A percentile compares a stretch with the other conserved stretches of the same genome.
These are phyloP conservation scores for Papilio xuthus DNA, from an alignment of 1,140 invertebrate species.

Conservation along the genomic window DNA sequence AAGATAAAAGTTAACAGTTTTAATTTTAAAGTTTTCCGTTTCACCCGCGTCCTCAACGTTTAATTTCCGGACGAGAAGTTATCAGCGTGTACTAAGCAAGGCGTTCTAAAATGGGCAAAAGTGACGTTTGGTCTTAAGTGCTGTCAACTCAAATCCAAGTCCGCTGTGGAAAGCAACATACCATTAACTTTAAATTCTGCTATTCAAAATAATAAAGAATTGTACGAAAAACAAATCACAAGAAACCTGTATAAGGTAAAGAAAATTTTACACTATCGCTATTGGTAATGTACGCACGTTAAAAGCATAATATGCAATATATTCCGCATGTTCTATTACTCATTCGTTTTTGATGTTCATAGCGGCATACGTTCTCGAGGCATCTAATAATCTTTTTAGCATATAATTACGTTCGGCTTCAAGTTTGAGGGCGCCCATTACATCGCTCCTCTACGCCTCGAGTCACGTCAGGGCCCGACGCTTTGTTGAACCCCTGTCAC, in stretches of 20 bases:
- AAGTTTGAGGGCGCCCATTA: conserved; percentile 36
- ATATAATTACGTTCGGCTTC: conserved; percentile 40
- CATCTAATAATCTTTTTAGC: conserved; percentile 41
- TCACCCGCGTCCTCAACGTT: conserved; percentile 57
- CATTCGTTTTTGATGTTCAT: conserved; percentile 28
- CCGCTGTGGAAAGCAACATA: conserved; percentile 2
- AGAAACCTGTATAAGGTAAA: neutral
- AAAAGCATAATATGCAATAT: neutral
- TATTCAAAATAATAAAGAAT: neutral
- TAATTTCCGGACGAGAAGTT: conserved; percentile 68
- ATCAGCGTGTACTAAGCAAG: conserved; percentile 62
- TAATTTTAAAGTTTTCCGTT: conserved; percentile 67
- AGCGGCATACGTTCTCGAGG: conserved; percentile 25
- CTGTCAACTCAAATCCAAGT: conserved; percentile 30
- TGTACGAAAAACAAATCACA: neutral
- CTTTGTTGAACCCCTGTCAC: conserved; percentile 47
- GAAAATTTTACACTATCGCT: neutral
- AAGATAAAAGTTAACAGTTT: conserved; percentile 61
- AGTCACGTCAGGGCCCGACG: conserved; percentile 33
- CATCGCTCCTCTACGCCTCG: conserved; percentile 37
- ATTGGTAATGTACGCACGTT: neutral
- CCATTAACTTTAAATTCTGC: neutral
- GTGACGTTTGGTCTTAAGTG: conserved; percentile 34
- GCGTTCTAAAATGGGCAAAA: conserved; percentile 46
- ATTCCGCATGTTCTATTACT: neutral